Base-by-base conservation (phyloP, 1,140 invertebrate species). In the Ooceraea biroi region DNA sequence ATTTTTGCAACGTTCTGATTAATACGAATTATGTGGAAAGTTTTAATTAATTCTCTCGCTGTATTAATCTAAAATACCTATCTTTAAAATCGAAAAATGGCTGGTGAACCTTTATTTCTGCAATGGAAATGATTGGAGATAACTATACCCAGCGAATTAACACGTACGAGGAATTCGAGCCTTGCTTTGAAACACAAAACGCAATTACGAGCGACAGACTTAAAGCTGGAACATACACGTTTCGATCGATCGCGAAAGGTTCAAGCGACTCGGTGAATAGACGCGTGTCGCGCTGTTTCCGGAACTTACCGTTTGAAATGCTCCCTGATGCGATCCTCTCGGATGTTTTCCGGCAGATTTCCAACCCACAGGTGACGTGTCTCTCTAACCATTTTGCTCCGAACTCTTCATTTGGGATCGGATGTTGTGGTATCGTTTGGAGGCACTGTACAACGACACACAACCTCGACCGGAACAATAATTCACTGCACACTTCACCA, bases 301-400 rank as follows among this genome's bases (percentile, higher is more conserved):
- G n/a, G n/a, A n/a, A 71, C 95, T 96, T 97, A 99, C 98, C 98
- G 97, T 98, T 99, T 99, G 95, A 99, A 99, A 96, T 98, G 98
- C 95, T 99, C 98, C 96, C 97, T 96, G 95, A 98, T 98, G 94
- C 97, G 96, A 95, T 98, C 98, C 96, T 99, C 98, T 93, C 97
- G 97, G 96, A 98, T 98, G 96, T 98, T 99, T 96, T 99, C 98
- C 97, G 98, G 98, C 97, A 99, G 98, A 97, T 99, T 99, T 97
- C 98, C 98, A 97, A 99, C 98, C 98, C 98, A 99, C 96, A 99
- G 97, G 96, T 99, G 98, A 96, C 98, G 98, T 97, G 98, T 99
- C 97, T 99, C 98, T 97, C 98, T 98, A 97, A 99, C 98, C 98
- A 99, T 99, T 97, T 97, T 98, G 97, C 95, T 95, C 95, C 95